Evolutionary conservation across 2,888 invertebrate genomes (phyloP), one percentile per base, ranked within the genome.

Genomic region (Dioctria linearis): DNA sequence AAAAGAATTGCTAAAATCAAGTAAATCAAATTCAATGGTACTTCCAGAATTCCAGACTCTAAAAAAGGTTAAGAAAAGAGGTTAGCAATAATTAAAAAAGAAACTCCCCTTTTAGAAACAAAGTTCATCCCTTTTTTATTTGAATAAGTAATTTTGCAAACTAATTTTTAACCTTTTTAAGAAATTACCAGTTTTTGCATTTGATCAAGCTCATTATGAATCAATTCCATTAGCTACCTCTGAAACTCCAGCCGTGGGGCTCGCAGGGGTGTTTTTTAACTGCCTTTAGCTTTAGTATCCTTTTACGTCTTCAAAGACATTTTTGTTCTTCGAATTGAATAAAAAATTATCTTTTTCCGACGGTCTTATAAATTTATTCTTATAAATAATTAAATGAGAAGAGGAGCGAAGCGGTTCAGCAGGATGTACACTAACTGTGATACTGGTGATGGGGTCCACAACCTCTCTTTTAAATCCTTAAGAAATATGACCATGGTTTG

Each of bases 91-190:
- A 54, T 54, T 54, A 54, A n/a, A 11, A 54, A 54, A 54, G 54
- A 54, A 54, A 54, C 4, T 4, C 11, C 3, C 49, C 9, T 8
- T n/a, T 54, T n/a, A 54, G 11, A 54, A 54, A 54, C 54, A 54
- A 54, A 54, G 37, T 40, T 59, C 40, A 13, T 42, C 57, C 73
- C 73, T 57, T 73, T 73, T 59, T 5, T 42, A 11, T 11, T 49
- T 13, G n/a, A 40, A 11, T 8, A 6, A 54, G n/a, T 11, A 54
- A 73, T 42, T 73, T 42, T 57, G 73, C 57, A 59, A 73, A 42
- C 57, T 73, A 73, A 57, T 59, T 73, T 73, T 73, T 57, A 73
- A 73, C 73, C 73, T 73, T 59, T 73, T 59, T 57, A 73, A 73
- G 59, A 59, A 59, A 73, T 73, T 73, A 73, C 54, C 13, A 59